Base-by-base conservation (phyloP, 2,113 vertebrate genomes). In the Pterocles burchelli region DNA sequence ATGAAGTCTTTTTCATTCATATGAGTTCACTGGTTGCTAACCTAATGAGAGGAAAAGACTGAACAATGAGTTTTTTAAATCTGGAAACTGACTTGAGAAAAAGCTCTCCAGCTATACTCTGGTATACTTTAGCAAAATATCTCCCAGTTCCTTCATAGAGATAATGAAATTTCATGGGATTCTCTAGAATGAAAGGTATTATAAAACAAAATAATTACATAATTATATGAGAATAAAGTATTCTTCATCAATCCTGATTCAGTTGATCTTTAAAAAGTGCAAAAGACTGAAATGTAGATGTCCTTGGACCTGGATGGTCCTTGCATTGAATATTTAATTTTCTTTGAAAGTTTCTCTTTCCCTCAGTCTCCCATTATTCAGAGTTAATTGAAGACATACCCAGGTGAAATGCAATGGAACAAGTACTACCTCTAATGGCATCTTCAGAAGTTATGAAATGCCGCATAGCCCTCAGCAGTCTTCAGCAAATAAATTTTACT, bases 151-250 rank as follows among this genome's bases (percentile, higher is more conserved):
- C 43, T 86, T 51, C 13, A 3, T 4, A 68, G 22, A 19, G 11
- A 51, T 85, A 65, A 26, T 74, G 61, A 92, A 70, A 16, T 49
- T 88, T 76, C 55, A 66, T 34, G 63, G 22, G 43, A 84, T 92
- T 78, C 28, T 80, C 88, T 29, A 84, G 72, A 68, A 84, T 48
- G n/a, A 88, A 92, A 81, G 24, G 20, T 84, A 55, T 77, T 85
- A 81, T 43, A 95, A 95, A 92, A 34, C 19, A 85, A 83, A 93
- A 72, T 71, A 72, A 92, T 76, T 76, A 65, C 38, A 49, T 83
- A 80, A 83, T 85, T 94, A 83, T 41, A 52, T 10, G 36, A 88
- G 73, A 29, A 83, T 83, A 83, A 92, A 93, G 88, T 57, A 91
- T 43, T 58, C 38, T 84, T 73, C 22, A 11, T 77, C 21, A 54